Base-by-base conservation (phyloP, 2,113 vertebrate genomes). In the Hippocampus abdominalis region DNA sequence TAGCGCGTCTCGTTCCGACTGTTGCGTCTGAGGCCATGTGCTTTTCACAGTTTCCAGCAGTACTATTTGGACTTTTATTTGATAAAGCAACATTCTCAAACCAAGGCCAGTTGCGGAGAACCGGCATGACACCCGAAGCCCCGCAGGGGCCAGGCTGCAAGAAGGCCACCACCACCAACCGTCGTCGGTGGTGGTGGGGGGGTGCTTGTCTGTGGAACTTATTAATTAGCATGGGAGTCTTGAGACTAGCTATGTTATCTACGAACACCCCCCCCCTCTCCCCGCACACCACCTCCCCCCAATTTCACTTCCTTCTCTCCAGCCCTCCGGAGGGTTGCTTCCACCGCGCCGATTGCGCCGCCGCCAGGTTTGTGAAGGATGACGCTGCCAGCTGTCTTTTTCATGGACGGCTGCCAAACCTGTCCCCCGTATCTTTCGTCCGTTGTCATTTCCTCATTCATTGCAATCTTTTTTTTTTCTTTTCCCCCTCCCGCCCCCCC, bases 351-450 rank as follows among this genome's bases (percentile, higher is more conserved):
- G 66, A 72, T 75, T 80, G 84, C 72, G 72, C 87, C 88, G 73
- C 87, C 88, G 81, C 87, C 84, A 83, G 88, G 86, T 91, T 88
- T 90, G 88, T 87, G 90, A 90, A 92, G 90, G 89, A 90, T 91
- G 88, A 87, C 88, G 44, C 79, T 85, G 91, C 89, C 91, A 92
- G 91, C 91, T 93, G 92, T 92, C 92, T 84, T 85, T 76, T 87
- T 84, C 80, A 74, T 91, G 89, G 91, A 89, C 67, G 66, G 39
- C 86, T 86, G 89, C 89, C 89, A 91, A 53, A 80, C 71, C 73
- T 67, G 75, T 84, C 77, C 72, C 72, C 72, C 69, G 69, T 81
- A 83, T 85, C 84, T 86, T 87, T 82, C 25, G 65, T 82, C 76
- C 72, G 54, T 85, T 88, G 81, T 84, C 85, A 77, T 87, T 89